phyloP scores from a whole-genome alignment of 2,113 vertebrate genomes.

The Porphyrio hochstetteri region DNA sequence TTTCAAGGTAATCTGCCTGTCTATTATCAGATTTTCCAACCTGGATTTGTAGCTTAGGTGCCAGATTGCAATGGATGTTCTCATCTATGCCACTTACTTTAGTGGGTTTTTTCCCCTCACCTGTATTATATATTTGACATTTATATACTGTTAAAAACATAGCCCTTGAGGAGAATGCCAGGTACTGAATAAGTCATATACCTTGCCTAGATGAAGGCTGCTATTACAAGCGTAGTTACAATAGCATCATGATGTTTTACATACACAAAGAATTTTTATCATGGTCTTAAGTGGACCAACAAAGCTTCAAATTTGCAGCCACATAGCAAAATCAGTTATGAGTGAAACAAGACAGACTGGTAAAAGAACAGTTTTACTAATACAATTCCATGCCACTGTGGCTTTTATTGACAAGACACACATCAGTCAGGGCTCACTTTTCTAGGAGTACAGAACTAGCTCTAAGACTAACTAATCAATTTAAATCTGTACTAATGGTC shows the following conservation, averaged over 20 bases:
- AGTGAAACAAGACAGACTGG: not conserved
- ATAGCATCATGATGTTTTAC: not conserved
- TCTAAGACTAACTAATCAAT: constrained; percentile 23
- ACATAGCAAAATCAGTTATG: not conserved
- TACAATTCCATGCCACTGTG: not conserved
- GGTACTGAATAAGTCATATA: not conserved
- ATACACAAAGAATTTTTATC: not conserved
- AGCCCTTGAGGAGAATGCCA: not conserved
- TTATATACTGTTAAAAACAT: not conserved
- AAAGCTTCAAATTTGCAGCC: not conserved
- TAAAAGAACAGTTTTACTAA: constrained; percentile 8
- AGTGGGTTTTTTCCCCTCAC: not conserved
- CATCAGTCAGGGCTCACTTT: not conserved
- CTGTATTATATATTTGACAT: not conserved
- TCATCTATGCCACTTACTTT: not conserved
- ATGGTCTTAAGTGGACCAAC: not conserved
- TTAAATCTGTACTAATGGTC: not conserved
- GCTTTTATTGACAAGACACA: constrained; percentile 3
- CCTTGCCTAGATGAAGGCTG: not conserved
- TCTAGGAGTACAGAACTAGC: not conserved
- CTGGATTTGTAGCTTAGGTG: not conserved
- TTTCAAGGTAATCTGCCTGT: not conserved
- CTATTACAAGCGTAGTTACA: not conserved
- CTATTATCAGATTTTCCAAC: not conserved
- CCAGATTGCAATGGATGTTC: not conserved